These are phyloP conservation scores for Phrynocephalus vlangalii DNA, from an alignment of 2,797 vertebrate genomes.

Conservation along the genomic window DNA sequence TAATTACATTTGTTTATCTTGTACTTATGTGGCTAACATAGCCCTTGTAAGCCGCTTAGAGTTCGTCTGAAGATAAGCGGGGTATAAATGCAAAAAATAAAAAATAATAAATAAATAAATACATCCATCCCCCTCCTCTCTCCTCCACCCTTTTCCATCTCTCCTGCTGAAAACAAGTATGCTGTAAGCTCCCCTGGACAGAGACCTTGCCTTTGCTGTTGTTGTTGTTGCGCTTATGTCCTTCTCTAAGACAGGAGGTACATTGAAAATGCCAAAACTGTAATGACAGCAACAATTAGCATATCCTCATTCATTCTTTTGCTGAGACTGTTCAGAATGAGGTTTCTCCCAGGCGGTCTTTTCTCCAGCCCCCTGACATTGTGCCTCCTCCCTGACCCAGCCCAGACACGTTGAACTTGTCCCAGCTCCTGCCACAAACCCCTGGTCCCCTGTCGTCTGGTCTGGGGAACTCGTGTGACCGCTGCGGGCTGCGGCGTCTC, in stretches of 20 bases:
- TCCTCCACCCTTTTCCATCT: not conserved
- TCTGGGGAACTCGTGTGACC: not conserved
- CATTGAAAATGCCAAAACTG: not conserved
- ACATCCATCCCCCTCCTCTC: not conserved
- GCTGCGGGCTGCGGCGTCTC: constrained; percentile 23
- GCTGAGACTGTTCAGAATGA: not conserved
- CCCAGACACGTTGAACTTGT: not conserved
- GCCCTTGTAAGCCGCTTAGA: too few species aligned
- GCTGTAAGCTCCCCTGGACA: not conserved
- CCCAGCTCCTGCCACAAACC: not conserved
- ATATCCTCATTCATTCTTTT: too few species aligned
- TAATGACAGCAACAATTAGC: not conserved
- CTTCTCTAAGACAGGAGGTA: not conserved
- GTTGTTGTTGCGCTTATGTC: not conserved
- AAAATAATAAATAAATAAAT: too few species aligned
- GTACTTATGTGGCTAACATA: too few species aligned
- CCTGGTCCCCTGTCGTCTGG: not conserved
- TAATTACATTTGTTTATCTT: too few species aligned
- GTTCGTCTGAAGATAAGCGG: too few species aligned
- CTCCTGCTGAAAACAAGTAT: not conserved
- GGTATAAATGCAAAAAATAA: too few species aligned
- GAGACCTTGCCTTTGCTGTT: not conserved
- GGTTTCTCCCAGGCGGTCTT: not conserved
- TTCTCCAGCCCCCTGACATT: not conserved
- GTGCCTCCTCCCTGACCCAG: not conserved